phyloP scores from a whole-genome alignment of 2,888 invertebrate species.

The Brachynemurus nebulosus region DNA sequence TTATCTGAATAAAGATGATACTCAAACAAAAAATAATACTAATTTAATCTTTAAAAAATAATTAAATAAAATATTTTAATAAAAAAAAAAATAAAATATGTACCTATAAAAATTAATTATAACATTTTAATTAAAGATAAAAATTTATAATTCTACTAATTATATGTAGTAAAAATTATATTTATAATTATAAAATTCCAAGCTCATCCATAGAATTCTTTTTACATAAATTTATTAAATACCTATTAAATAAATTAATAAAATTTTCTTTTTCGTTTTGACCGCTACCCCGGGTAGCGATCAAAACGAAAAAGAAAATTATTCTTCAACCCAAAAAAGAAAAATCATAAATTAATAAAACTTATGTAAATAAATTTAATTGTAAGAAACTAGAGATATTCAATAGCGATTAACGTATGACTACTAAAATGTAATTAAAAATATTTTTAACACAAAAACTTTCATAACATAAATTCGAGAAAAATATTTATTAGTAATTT shows the following conservation, averaged over 20 bases:
- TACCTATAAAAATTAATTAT: conserved; percentile 35
- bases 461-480: conserved; percentile 45
- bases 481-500: conserved; percentile 28
- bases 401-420: conserved; percentile 51
- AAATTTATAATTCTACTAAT: conserved; percentile 43
- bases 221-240: neutral
- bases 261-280: too few species aligned
- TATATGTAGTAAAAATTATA: conserved; percentile 29
- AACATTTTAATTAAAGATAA: conserved; percentile 33
- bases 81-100: conserved; percentile 30
- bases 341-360: neutral
- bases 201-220: neutral
- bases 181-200: conserved; percentile 46
- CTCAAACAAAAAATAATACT: conserved; percentile 32
- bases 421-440: conserved; percentile 44
- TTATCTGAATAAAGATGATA: conserved; percentile 29
- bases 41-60: conserved; percentile 35
- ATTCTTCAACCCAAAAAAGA: too few species aligned
- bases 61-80: conserved; percentile 33
- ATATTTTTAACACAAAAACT: conserved; percentile 47
- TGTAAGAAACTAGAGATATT: conserved; percentile 54
- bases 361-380: conserved; percentile 32
- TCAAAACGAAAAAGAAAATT: too few species aligned
- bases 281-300: too few species aligned
- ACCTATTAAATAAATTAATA: too few species aligned